These are phyloP conservation scores for Metellina segmentata DNA, from an alignment of 2,888 invertebrate genomes.

Conservation along the genomic window DNA sequence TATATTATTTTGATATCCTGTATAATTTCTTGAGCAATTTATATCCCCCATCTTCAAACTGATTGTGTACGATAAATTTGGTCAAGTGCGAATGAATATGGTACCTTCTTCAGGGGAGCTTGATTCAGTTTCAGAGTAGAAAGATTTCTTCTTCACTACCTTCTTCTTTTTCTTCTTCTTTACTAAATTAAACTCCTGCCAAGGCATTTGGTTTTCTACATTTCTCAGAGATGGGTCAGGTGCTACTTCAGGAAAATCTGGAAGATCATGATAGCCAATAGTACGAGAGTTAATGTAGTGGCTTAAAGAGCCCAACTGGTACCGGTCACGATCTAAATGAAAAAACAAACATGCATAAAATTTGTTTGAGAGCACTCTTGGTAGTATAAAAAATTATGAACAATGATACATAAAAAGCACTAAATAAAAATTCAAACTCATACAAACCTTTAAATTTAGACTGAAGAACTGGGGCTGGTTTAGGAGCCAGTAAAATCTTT, in stretches of 20 bases:
- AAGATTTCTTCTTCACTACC: constrained; percentile 84
- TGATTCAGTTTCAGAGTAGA: constrained; percentile 85
- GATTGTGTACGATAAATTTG: too few species aligned
- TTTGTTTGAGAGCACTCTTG: too few species aligned
- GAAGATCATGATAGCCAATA: constrained; percentile 93
- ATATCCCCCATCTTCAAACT: too few species aligned
- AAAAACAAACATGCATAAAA: constrained; percentile 36
- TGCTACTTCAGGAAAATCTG: constrained; percentile 88
- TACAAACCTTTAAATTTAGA: constrained; percentile 88
- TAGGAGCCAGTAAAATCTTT: constrained; percentile 93
- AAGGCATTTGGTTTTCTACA: constrained; percentile 83
- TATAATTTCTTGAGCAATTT: too few species aligned
- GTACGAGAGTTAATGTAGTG: constrained; percentile 94
- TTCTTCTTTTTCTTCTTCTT: constrained; percentile 80
- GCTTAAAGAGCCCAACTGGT: constrained; percentile 96
- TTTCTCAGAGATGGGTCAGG: constrained; percentile 90
- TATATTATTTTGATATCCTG: too few species aligned
- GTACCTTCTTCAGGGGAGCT: constrained; percentile 77
- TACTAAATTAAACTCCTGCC: constrained; percentile 76
- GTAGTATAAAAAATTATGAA: too few species aligned
- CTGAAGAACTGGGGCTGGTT: constrained; percentile 95
- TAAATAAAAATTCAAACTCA: not conserved
- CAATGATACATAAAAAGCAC: too few species aligned
- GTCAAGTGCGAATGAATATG: too few species aligned
- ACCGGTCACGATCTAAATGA: constrained; percentile 88